Percentiles rank a stretch among this genome's conserved stretches.
These are phyloP conservation scores for Micronisus gabar DNA, from an alignment of 2,113 vertebrate genomes.

Conservation along the genomic window DNA sequence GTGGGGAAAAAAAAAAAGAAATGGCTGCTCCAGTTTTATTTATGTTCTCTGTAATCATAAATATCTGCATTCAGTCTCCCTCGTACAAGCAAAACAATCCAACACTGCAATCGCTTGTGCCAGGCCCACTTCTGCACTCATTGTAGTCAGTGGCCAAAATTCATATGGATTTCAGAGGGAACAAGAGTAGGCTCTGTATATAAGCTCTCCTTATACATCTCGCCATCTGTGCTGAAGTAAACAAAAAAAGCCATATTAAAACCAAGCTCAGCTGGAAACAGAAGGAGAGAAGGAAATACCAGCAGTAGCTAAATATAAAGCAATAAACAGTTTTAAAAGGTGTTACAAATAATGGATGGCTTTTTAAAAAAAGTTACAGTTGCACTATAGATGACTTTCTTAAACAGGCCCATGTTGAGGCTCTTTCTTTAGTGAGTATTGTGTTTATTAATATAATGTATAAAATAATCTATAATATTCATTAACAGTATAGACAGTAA, in stretches of 20 bases:
- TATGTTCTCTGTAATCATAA: conserved; percentile 26
- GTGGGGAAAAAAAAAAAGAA: background rate
- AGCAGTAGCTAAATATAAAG: conserved; percentile 16
- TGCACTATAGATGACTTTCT: background rate
- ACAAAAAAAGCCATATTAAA: conserved; percentile 18
- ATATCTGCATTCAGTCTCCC: background rate
- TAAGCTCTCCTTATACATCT: background rate
- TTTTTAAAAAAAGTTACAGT: background rate
- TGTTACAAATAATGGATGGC: background rate
- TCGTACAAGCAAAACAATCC: background rate
- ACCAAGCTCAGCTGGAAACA: conserved; percentile 33
- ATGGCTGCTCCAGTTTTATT: background rate
- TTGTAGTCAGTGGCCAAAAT: conserved; percentile 31
- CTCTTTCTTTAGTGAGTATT: background rate
- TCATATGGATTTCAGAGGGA: background rate
- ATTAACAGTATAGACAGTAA: background rate
- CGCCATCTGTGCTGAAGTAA: conserved; percentile 21
- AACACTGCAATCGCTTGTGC: background rate
- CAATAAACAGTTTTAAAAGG: background rate
- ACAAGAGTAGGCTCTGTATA: background rate
- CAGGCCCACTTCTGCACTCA: background rate
- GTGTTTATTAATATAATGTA: background rate
- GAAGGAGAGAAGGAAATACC: conserved; percentile 18
- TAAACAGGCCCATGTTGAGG: background rate
- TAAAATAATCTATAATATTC: background rate